Conservation (phyloP, 2,797 vertebrate species). For the Cynodonichthys magdalenae region DNA sequence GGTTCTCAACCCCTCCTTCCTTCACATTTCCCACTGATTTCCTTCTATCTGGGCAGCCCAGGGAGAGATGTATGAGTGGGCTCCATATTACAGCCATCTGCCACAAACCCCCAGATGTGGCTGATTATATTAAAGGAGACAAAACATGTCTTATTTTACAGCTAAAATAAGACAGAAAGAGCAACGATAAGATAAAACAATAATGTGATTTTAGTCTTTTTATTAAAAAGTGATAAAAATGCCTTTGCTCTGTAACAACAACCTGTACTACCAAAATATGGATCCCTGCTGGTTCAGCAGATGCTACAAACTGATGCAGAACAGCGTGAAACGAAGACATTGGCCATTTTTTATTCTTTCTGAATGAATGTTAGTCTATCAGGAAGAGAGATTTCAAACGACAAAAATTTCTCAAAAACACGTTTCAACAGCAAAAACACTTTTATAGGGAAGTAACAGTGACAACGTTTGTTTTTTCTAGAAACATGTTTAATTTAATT, state of each 20-base stretch:
- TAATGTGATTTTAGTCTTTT: background rate
- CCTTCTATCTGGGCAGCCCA: conserved; percentile 32
- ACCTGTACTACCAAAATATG: conserved; percentile 7
- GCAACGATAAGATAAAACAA: conserved; percentile 11
- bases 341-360: background rate
- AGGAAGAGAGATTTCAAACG: conserved; percentile 1
- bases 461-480: too few relatives aligned
- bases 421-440: background rate
- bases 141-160: conserved; percentile 38
- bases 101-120: conserved; percentile 42
- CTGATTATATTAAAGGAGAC: conserved; percentile 34
- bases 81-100: conserved; percentile 45
- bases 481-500: too few relatives aligned
- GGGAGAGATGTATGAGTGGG: conserved; percentile 43
- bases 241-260: conserved; percentile 10
- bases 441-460: too few relatives aligned
- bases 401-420: background rate
- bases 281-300: conserved; percentile 29
- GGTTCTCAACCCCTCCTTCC: conserved; percentile 5
- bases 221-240: conserved; percentile 4
- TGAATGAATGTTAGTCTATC: conserved; percentile 2
- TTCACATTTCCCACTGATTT: conserved; percentile 19
- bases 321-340: conserved; percentile 13
- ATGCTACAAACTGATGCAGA: conserved; percentile 24
- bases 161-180: conserved; percentile 30